Conservation (phyloP, 2,888 invertebrate genomes). For the Phasia obesa region DNA sequence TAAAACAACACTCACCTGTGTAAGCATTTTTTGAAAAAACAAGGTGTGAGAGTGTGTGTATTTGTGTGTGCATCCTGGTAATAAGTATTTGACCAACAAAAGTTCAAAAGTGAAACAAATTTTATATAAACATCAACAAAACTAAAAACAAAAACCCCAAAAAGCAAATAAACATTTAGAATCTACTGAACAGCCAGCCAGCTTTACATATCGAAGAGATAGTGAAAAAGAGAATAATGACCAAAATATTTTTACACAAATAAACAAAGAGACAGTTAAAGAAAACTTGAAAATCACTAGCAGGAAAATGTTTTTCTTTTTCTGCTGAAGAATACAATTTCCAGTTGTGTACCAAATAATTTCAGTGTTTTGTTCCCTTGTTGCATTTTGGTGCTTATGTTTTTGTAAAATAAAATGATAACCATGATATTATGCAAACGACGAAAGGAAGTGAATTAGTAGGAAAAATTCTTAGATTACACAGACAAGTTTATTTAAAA, state of each 20-base stretch:
- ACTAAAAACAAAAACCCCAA: not conserved
- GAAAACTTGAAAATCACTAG: conserved; percentile 1
- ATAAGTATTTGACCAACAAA: conserved; percentile 62
- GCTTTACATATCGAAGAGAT: conserved; percentile 1
- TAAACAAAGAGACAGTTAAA: conserved; percentile 21
- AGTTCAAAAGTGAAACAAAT: conserved; percentile 64
- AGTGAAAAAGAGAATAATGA: conserved; percentile 6
- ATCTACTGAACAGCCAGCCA: conserved; percentile 19
- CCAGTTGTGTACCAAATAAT: conserved; percentile 15
- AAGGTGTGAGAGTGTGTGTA: too few species aligned
- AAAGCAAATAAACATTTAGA: conserved; percentile 32
- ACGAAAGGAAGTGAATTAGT: conserved; percentile 61
- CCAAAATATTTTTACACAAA: conserved; percentile 24
- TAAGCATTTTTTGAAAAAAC: not conserved
- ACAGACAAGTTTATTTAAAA: not conserved
- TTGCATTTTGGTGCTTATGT: conserved; percentile 2
- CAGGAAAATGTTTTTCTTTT: conserved; percentile 16
- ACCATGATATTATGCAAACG: conserved; percentile 44
- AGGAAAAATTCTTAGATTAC: not conserved
- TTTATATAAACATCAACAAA: conserved; percentile 49
- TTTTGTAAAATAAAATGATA: conserved; percentile 14
- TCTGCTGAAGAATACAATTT: conserved; percentile 5
- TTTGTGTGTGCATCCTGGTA: not conserved
- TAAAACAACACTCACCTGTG: conserved; percentile 14
- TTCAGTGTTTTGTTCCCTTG: conserved; percentile 11